Conservation (phyloP, 2,888 invertebrate genomes). For the Folsomia candida region DNA sequence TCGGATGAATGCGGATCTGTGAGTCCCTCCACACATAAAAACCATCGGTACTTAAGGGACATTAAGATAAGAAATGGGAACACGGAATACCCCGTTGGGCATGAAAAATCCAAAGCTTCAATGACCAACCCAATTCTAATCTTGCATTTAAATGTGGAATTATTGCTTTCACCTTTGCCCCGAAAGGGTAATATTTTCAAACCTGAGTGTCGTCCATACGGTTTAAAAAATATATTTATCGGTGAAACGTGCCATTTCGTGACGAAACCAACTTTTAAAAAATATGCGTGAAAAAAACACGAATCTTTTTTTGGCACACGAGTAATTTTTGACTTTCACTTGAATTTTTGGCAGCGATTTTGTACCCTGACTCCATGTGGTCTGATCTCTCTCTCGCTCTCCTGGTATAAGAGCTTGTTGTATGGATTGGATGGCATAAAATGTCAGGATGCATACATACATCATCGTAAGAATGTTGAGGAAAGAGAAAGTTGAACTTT, state of each 20-base stretch:
- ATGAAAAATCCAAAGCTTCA: neutral
- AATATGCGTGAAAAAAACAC: neutral
- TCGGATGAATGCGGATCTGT: neutral
- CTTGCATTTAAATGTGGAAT: neutral
- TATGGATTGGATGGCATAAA: too few species aligned
- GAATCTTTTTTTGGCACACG: too few species aligned
- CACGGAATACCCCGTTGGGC: neutral
- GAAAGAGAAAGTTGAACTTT: neutral
- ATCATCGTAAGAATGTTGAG: neutral
- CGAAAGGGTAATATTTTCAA: neutral
- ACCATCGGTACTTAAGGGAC: neutral
- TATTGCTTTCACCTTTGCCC: neutral
- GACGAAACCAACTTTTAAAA: neutral
- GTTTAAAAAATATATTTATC: neutral
- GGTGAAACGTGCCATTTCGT: neutral
- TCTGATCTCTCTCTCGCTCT: neutral
- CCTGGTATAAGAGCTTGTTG: too few species aligned
- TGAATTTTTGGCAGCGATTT: neutral
- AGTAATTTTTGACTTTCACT: too few species aligned
- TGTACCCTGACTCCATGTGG: neutral
- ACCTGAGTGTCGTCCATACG: neutral
- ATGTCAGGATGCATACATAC: neutral
- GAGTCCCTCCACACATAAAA: neutral
- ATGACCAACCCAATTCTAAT: neutral
- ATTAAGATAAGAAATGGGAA: neutral